Conservation (phyloP, 2,888 invertebrate species). For the Trilocha varians region DNA sequence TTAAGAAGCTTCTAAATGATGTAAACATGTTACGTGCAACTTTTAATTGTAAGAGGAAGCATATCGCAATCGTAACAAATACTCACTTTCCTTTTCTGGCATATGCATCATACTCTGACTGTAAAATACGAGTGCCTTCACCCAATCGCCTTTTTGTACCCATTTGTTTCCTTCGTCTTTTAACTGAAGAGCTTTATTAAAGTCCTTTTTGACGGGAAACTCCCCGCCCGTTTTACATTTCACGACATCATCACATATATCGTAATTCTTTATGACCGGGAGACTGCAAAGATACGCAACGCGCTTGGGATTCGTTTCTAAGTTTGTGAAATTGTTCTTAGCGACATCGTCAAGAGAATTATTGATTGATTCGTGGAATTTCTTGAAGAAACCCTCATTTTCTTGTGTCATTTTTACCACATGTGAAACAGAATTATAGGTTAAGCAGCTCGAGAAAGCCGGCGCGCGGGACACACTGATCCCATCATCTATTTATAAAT, state of each 20-base stretch:
- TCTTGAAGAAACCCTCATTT: constrained; percentile 73
- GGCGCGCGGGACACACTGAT: constrained; percentile 37
- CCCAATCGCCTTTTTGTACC: constrained; percentile 81
- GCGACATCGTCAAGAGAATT: constrained; percentile 69
- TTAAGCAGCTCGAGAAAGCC: constrained; percentile 31
- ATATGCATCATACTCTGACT: constrained; percentile 78
- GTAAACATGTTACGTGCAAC: background rate
- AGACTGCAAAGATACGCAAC: constrained; percentile 75
- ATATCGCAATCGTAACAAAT: background rate
- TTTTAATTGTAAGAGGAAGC: background rate
- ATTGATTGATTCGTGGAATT: constrained; percentile 75
- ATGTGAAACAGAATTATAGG: constrained; percentile 16
- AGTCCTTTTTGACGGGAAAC: constrained; percentile 68
- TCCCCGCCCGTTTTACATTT: constrained; percentile 44
- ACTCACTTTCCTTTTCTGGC: constrained; percentile 79
- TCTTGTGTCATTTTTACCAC: constrained; percentile 45
- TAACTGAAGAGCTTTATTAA: constrained; percentile 72
- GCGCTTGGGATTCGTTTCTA: constrained; percentile 77
- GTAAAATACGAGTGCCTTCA: constrained; percentile 79
- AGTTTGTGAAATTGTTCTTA: constrained; percentile 75
- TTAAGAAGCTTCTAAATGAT: too few species aligned
- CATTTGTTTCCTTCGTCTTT: constrained; percentile 82
- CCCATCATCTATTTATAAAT: constrained; percentile 56
- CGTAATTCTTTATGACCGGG: constrained; percentile 62
- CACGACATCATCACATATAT: constrained; percentile 50